phyloP scores from a whole-genome alignment of 2,113 vertebrate genomes.

The Puntigrus tetrazona region DNA sequence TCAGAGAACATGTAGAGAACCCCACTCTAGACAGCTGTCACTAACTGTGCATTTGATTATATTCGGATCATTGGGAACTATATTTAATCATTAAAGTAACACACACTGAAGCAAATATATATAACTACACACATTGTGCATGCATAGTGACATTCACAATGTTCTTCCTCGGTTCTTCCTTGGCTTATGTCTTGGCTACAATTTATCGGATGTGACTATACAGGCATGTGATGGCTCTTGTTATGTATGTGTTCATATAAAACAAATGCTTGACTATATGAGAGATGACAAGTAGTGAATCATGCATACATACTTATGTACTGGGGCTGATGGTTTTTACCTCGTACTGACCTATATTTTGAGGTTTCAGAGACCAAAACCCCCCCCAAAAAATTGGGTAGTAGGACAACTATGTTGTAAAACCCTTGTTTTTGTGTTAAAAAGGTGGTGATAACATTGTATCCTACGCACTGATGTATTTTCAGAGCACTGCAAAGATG shows the following conservation, averaged over 20 bases:
- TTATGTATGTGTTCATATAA: not conserved
- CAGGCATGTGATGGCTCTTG: not conserved
- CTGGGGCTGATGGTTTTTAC: not conserved
- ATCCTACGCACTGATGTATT: not conserved
- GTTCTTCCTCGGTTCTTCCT: not conserved
- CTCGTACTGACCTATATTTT: not conserved
- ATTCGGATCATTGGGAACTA: not conserved
- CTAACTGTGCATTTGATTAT: not conserved
- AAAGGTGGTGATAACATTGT: not conserved
- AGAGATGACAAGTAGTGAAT: conserved; percentile 12
- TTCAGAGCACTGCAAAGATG: not conserved
- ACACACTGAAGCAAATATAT: not conserved
- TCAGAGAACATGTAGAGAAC: conserved; percentile 21
- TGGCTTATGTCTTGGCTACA: not conserved
- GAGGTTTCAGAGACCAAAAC: not conserved
- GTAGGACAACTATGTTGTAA: not conserved
- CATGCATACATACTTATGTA: not conserved
- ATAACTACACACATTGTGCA: not conserved
- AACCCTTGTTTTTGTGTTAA: not conserved
- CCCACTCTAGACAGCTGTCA: not conserved
- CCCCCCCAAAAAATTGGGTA: too few species aligned
- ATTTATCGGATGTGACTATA: not conserved
- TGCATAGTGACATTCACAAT: not conserved
- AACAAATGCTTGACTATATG: not conserved
- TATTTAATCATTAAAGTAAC: too few species aligned